phyloP scores from a whole-genome alignment of 2,888 invertebrate species.

The Tridacna gigas region DNA sequence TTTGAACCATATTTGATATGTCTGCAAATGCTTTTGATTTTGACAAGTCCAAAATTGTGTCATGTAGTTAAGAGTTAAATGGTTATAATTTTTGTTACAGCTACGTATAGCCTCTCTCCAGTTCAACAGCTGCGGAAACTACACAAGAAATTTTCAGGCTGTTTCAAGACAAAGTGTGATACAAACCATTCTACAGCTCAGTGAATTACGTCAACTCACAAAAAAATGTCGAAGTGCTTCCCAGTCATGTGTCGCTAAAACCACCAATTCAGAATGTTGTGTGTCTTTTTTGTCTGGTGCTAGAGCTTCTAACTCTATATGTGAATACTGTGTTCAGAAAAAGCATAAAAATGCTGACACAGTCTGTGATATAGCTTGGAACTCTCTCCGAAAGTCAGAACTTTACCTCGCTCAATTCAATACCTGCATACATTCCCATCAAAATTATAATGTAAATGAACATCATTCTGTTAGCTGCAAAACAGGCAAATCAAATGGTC shows the following conservation, averaged over 20 bases:
- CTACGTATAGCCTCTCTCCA: slow-evolving; percentile 38
- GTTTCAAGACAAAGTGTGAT: not conserved
- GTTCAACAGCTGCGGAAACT: slow-evolving; percentile 57
- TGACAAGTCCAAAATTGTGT: not conserved
- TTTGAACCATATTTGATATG: too few species aligned
- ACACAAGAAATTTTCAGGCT: slow-evolving; percentile 25
- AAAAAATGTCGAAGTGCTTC: slow-evolving; percentile 37
- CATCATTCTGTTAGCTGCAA: slow-evolving; percentile 74
- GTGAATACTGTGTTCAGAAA: slow-evolving; percentile 71
- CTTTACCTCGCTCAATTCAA: slow-evolving; percentile 54
- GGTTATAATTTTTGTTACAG: slow-evolving; percentile 9
- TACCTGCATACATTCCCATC: slow-evolving; percentile 69
- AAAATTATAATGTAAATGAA: slow-evolving; percentile 74
- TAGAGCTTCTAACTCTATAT: slow-evolving; percentile 49
- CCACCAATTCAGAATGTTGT: slow-evolving; percentile 63
- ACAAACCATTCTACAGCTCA: slow-evolving; percentile 27
- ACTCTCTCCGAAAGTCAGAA: slow-evolving; percentile 39
- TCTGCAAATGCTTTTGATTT: not conserved
- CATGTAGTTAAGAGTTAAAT: not conserved
- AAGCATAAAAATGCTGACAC: slow-evolving; percentile 33
- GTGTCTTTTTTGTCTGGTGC: slow-evolving; percentile 58
- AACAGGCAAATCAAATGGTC: slow-evolving; percentile 51
- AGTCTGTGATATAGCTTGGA: slow-evolving; percentile 59
- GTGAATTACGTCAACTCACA: slow-evolving; percentile 23
- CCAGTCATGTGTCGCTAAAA: not conserved